Evolutionary conservation across 2,113 vertebrate genomes (phyloP), one percentile per base, ranked within the genome.

Genomic region (Mola mola): DNA sequence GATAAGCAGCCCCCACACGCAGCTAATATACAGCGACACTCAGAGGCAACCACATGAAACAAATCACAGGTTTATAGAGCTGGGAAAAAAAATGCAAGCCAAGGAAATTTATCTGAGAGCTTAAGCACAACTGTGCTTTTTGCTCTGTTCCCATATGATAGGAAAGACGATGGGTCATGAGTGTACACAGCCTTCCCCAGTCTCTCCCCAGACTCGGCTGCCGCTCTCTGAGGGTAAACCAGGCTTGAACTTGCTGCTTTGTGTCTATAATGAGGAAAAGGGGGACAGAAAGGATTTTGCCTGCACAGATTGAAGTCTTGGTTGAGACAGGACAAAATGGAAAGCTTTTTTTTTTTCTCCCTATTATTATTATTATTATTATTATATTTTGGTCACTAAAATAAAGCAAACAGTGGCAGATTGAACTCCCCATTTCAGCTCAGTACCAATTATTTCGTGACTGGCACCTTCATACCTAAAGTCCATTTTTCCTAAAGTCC

Each of bases 191-290:
- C 57, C 79, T 75, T 75, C 28, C 60, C 43, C 20, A n/a, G 57
- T 56, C 48, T 55, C 52, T 78, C 78, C 55, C 41, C 20, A 34
- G 46, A 68, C 41, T 17, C 29, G 43, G 71, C 66, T 34, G 56
- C 65, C 12, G 20, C 50, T 70, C 78, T 79, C 56, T 13, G 38
- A 53, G 41, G 76, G 71, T 59, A 70, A 80, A 78, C 62, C 41
- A 63, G 57, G 50, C 76, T 74, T 81, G 75, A 83, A 83, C 78
- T 82, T 69, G 53, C 22, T 79, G 75, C 36, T 78, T 82, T 43
- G 47, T 59, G 53, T 25, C 43, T 80, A 71, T 86, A 90, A 85
- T 85, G 78, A 88, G 83, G 85, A 83, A 77, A 66, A 78, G 83
- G 46, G 80, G 82, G 87, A 83, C 74, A 73, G 58, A 65, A 61